Evolutionary conservation across 2,888 invertebrate genomes (phyloP), one percentile per base, ranked within the genome.

Genomic region (Drosophila yooni): DNA sequence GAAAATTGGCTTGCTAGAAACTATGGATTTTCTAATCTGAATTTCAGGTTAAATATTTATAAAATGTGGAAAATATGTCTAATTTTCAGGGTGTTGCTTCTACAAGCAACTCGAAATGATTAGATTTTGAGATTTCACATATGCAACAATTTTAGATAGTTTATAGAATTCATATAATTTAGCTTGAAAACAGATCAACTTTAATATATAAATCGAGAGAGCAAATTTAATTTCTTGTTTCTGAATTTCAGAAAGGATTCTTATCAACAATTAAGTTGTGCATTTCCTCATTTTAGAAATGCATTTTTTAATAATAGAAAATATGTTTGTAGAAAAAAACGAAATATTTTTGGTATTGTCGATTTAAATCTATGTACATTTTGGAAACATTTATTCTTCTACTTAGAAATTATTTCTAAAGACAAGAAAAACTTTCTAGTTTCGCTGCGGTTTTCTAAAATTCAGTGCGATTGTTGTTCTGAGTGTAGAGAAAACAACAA

Each of bases 401-500:
- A 34, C 5, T 34, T 15, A 34, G 1, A 34, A 34, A 34, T 15
- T 34, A 34, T 34, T 15, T 34, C 15, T 13, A 34, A 8, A 34
- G 11, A 33, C 33, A 33, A 33, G 11, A 11, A 11, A 5, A 33
- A 0, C 40, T n/a, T 40, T 40, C 2, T 2, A 2, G 40, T 40
- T 40, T 40, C 40, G 18, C 3, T 3, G 38, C 4, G n/a, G 10
- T 13, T 21, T 38, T 18, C 8, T 8, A 18, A 38, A 18, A 18
- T 10, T 38, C 13, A 46, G 46, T 21, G 13, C 46, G 13, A 4
- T 46, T 25, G 25, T 46, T 46, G 25, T 25, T 15, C 8, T 15
- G 15, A 46, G 46, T 46, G 46, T 46, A 25, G 4, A 29, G 18
- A 62, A 75, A 1, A 38, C 13, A 48, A 50, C 46, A 15, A 15